These are phyloP conservation scores for Scelioninae gen. 2 DNA, from an alignment of 2,888 invertebrate species.

Conservation along the genomic window DNA sequence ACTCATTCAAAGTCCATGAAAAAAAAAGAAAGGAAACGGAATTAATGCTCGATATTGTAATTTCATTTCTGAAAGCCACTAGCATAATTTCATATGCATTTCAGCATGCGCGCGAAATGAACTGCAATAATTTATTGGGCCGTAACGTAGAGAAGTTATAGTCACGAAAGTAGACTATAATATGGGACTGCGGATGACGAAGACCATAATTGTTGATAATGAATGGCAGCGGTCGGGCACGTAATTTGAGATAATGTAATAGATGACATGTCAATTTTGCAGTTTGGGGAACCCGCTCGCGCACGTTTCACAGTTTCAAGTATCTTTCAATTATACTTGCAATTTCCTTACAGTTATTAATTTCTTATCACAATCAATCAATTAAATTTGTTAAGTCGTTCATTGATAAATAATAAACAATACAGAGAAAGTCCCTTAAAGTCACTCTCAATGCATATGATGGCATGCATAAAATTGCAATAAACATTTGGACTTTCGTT, in stretches of 20 bases:
- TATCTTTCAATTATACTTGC: conserved; percentile 20
- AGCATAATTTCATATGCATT: conserved; percentile 43
- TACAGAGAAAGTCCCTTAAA: conserved; percentile 17
- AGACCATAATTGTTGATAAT: conserved; percentile 51
- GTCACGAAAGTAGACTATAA: conserved; percentile 47
- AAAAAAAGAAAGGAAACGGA: conserved; percentile 12
- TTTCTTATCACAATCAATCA: not conserved
- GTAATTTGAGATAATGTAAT: conserved; percentile 43
- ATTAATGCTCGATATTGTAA: conserved; percentile 40
- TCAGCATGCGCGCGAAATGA: conserved; percentile 39
- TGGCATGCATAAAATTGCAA: no score
- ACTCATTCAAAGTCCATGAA: no score
- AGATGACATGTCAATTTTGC: conserved; percentile 41
- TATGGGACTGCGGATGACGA: conserved; percentile 49
- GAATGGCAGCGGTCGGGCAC: conserved; percentile 44
- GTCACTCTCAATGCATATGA: no score
- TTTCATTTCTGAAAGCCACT: conserved; percentile 47
- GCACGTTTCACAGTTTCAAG: not conserved
- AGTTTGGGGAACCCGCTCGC: conserved; percentile 5
- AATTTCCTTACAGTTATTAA: conserved; percentile 22
- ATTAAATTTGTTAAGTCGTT: not conserved
- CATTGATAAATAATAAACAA: conserved; percentile 20
- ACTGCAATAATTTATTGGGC: conserved; percentile 52
- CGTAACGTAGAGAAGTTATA: conserved; percentile 53
- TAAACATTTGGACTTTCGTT: no score